Evolutionary conservation across 2,113 vertebrate species (phyloP), one percentile per base, ranked within the genome.

Genomic region (Hymenochirus boettgeri): DNA sequence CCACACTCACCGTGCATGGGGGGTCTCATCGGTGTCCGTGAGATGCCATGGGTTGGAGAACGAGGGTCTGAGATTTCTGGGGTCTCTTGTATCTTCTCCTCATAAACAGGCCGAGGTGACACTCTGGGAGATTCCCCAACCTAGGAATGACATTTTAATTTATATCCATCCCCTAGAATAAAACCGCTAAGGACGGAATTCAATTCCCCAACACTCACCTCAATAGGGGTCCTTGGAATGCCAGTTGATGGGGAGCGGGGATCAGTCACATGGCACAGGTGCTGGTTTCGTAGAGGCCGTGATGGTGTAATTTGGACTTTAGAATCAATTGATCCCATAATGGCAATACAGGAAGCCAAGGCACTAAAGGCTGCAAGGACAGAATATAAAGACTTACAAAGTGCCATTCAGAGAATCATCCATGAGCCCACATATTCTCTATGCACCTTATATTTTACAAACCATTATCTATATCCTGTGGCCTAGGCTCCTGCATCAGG

Each of bases 291-390:
- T 1, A 35, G 72, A 5, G 79, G 77, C 27, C 86, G 88, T 6
- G 71, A 63, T 0, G 80, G 72, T 3, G 89, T 80, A 2, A 71
- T 81, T 2, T 69, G 52, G 3, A 80, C 73, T 72, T 84, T 83
- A 59, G 93, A 95, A 50, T 90, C 89, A 2, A 79, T 79, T 65
- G 76, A 80, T 57, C 95, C 95, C 93, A 98, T 98, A 21, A 17
- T 17, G 7, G n/a, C 13, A 42, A 15, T 11, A 2, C 5, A 15
- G 12, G 13, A 15, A 5, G 4, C 11, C 15, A 4, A 1, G 39
- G 39, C 15, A 1, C 15, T 17, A 11, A 42, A 42, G 5, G 39
- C 39, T 42, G 39, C 12, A 42, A 17, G 7, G 17, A n/a, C 39
- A 42, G 17, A 42, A 4, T 2, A 42, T 1, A 42, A 4, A n/a